A percentile compares a stretch with the other conserved stretches of the same genome.
These are phyloP conservation scores for Papilio gigon DNA, from an alignment of 2,888 invertebrate genomes.

Conservation along the genomic window DNA sequence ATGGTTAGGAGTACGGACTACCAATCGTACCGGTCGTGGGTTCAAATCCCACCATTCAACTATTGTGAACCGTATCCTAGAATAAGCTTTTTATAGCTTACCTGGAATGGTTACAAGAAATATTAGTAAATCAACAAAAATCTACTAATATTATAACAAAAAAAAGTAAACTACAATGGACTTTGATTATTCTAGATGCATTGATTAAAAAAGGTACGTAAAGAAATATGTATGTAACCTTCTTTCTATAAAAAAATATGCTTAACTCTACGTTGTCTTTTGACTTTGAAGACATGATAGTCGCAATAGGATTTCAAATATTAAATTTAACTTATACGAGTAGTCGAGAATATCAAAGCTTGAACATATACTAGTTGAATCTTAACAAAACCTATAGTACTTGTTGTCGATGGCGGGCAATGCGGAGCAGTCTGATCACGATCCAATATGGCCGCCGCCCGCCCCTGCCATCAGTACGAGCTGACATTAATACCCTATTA, in stretches of 20 bases:
- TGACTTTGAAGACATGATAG: neutral
- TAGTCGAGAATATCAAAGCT: slow-evolving; percentile 10
- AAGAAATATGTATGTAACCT: too few species aligned
- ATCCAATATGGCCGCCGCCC: neutral
- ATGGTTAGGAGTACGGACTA: neutral
- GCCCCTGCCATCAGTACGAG: neutral
- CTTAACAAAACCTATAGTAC: slow-evolving; percentile 1
- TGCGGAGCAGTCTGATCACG: slow-evolving; percentile 14
- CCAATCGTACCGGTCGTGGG: too few species aligned
- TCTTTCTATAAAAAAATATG: too few species aligned
- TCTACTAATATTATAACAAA: too few species aligned
- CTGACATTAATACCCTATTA: slow-evolving; percentile 9
- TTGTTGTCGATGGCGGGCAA: neutral
- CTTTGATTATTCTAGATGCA: too few species aligned
- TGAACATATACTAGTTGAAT: neutral
- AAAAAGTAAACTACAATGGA: too few species aligned
- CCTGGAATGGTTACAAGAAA: too few species aligned
- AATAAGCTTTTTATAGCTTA: too few species aligned
- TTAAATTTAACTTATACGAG: neutral
- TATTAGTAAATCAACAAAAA: too few species aligned
- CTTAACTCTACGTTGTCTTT: neutral
- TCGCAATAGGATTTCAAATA: neutral
- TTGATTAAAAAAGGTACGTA: too few species aligned
- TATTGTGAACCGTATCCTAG: too few species aligned
- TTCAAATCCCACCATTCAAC: too few species aligned